These are phyloP conservation scores for Sebastes dallii DNA, from an alignment of 2,797 vertebrate species.

Conservation along the genomic window DNA sequence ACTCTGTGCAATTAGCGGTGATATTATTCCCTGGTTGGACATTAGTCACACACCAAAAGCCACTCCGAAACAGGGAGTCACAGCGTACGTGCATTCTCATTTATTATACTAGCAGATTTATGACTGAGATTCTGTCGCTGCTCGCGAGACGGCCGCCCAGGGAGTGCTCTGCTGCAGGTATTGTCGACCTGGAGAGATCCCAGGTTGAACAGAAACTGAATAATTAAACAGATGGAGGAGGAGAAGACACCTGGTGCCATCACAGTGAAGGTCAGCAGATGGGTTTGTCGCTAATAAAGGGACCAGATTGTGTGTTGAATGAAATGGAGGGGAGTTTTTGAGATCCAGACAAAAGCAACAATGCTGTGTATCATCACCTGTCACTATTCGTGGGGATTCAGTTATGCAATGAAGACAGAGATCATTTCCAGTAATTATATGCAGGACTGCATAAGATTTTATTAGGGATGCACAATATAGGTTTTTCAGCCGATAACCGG, in stretches of 20 bases:
- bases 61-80: conserved; percentile 33
- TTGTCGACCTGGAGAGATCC: conserved; percentile 47
- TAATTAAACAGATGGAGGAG: conserved; percentile 77
- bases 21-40: conserved; percentile 66
- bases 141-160: conserved; percentile 41
- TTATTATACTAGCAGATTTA: conserved; percentile 61
- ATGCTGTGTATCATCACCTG: not conserved
- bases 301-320: conserved; percentile 38
- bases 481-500: not conserved
- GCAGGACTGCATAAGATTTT: not conserved
- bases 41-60: conserved; percentile 55
- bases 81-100: conserved; percentile 40
- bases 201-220: conserved; percentile 67
- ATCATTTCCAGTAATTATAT: not conserved
- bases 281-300: conserved; percentile 53
- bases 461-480: not conserved
- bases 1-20: conserved; percentile 60
- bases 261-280: conserved; percentile 70
- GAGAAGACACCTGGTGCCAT: conserved; percentile 71
- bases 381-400: not conserved
- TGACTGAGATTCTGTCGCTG: conserved; percentile 53
- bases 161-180: conserved; percentile 64
- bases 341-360: conserved; percentile 29
- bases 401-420: not conserved
- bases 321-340: conserved; percentile 16